Percentiles rank a stretch among this genome's conserved stretches.
These are phyloP conservation scores for Anoura caudifer DNA, from an alignment of 2,113 vertebrate species.

Conservation along the genomic window DNA sequence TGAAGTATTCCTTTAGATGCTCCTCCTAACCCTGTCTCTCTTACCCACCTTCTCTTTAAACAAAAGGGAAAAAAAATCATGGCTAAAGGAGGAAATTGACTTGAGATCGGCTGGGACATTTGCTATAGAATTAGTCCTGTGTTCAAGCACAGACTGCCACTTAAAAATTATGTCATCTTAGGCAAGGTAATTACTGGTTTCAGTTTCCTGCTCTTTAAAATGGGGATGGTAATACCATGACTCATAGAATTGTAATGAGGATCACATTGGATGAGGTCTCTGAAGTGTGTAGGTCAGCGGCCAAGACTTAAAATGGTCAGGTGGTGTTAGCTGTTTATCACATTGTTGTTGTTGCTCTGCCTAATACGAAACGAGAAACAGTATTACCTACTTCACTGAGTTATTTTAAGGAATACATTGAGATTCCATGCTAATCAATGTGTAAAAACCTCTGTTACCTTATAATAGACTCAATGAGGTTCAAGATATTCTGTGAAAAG, in stretches of 20 bases:
- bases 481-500: background rate
- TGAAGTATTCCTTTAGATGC: background rate
- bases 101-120: background rate
- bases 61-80: background rate
- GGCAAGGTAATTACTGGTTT: background rate
- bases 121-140: background rate
- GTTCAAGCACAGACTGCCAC: background rate
- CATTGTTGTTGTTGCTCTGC: background rate
- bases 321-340: background rate
- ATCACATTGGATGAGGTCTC: background rate
- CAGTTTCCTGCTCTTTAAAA: slow-evolving; percentile 7
- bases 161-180: background rate
- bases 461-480: background rate
- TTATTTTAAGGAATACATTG: background rate
- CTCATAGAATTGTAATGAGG: background rate
- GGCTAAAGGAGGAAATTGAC: background rate
- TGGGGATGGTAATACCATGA: background rate
- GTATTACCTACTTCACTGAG: background rate
- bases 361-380: background rate
- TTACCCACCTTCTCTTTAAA: background rate
- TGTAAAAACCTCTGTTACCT: background rate
- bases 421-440: background rate
- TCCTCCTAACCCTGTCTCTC: background rate
- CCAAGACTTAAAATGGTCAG: background rate
- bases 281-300: background rate